Evolutionary conservation across 2,113 vertebrate genomes (phyloP).

Genomic region (Semnornis frantzii): DNA sequence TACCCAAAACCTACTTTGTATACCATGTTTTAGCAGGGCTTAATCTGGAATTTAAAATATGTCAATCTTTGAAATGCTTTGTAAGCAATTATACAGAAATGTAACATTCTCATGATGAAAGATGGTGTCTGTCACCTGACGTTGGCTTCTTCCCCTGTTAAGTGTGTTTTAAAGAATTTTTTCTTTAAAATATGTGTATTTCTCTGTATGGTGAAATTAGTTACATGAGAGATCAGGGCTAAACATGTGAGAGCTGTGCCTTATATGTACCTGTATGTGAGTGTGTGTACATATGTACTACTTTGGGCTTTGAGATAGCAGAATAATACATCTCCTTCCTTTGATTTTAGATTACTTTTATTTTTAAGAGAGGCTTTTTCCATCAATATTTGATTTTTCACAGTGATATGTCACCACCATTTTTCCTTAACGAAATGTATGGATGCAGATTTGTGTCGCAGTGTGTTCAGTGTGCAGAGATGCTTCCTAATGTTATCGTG

Average conservation of each 20-base stretch:
- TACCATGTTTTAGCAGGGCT: neutral
- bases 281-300: neutral
- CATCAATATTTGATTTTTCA: slow-evolving; percentile 29
- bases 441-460: slow-evolving; percentile 7
- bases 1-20: neutral
- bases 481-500: slow-evolving; percentile 8
- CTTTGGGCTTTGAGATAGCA: neutral
- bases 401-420: neutral
- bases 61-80: neutral
- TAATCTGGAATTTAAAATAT: neutral
- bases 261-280: neutral
- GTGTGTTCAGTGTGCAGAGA: neutral
- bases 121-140: neutral
- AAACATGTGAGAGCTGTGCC: neutral
- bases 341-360: neutral
- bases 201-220: neutral
- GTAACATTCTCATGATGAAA: neutral
- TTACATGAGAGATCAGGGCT: neutral
- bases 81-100: neutral
- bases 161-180: neutral
- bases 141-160: neutral
- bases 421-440: neutral
- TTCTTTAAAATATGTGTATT: neutral
- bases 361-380: slow-evolving; percentile 12
- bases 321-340: neutral